These are phyloP conservation scores for Plebejus melissa DNA, from an alignment of 2,888 invertebrate species.

Conservation along the genomic window DNA sequence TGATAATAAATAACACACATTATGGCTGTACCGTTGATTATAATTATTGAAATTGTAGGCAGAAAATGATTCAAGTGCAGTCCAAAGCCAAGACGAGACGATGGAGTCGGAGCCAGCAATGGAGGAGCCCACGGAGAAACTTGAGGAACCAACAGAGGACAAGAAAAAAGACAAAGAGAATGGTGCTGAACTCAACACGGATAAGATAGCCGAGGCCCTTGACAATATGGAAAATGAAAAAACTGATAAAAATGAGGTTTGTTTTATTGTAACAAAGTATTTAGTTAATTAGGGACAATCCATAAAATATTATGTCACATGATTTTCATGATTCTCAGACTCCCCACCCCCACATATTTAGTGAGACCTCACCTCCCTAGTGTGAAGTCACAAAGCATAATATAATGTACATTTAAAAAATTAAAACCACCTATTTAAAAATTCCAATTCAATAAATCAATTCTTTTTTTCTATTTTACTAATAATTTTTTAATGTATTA, in stretches of 20 bases:
- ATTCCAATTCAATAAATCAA: no score
- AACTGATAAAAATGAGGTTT: conserved; percentile 35
- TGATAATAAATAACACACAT: no score
- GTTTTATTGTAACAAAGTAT: background rate
- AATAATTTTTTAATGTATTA: no score
- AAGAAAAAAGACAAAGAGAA: background rate
- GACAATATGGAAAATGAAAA: conserved; percentile 49
- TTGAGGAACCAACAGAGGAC: background rate
- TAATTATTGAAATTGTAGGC: conserved; percentile 35
- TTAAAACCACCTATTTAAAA: no score
- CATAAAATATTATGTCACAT: no score
- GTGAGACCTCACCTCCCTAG: no score
- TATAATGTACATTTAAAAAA: no score
- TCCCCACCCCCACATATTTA: no score
- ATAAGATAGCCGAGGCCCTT: conserved; percentile 54
- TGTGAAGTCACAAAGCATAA: no score
- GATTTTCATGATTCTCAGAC: no score
- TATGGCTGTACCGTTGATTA: background rate
- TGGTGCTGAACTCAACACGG: conserved; percentile 26
- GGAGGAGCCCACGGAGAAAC: conserved; percentile 28
- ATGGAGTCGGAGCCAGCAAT: conserved; percentile 32
- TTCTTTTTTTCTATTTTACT: no score
- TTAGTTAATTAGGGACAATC: background rate
- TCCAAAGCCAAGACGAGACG: conserved; percentile 39
- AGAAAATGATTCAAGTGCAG: conserved; percentile 37